Base-by-base conservation (phyloP, 2,888 invertebrate species). In the Eristalis intricaria region DNA sequence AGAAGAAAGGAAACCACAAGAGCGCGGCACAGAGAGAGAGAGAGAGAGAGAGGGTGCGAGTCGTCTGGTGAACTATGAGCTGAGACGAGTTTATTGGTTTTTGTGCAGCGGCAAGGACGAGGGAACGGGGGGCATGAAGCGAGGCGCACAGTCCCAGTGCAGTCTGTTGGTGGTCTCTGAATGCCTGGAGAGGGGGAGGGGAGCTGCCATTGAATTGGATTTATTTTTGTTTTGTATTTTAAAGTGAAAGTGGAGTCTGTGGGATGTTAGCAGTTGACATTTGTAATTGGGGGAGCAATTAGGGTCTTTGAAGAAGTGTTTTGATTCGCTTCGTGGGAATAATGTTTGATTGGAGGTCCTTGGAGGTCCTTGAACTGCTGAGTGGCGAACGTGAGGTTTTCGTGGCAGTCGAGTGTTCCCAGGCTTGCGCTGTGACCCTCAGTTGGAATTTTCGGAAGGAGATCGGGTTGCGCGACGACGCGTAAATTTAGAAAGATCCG, bases 151-250 rank as follows among this genome's bases (percentile, higher is more conserved):
- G n/a, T 73, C 73, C 75, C 29, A 79, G 69, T 70, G 80, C 32
- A 82, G 71, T 86, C 66, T 86, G 86, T 86, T 86, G 86, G 86
- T 86, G 86, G 86, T 86, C 86, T 78, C 63, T 70, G 70, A 66
- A 75, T 82, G 56, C 68, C 1, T 26, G 26, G 60, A 82, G 74
- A 50, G 79, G 77, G 58, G 73, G 74, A 50, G 79, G 77, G 58
- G 73, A 35, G 43, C 13, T 38, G 38, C 13, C 15, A n/a, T 15
- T 50, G 38, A 50, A 56, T 61, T 15, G 61, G 29, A 43, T 75
- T 64, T 65, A 58, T 65, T 68, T 50, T 68, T 71, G 29, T 63
- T 58, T 60, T 65, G 38, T 29, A n/a, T 5, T 43, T 74, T 22
- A 32, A 73, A 82, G 69, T 75, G 83, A 86, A 86, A 83, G 86